A percentile compares a stretch with the other conserved stretches of the same genome.
Conservation (phyloP, 2,113 vertebrate species). For the Amblyornis subalaris region DNA sequence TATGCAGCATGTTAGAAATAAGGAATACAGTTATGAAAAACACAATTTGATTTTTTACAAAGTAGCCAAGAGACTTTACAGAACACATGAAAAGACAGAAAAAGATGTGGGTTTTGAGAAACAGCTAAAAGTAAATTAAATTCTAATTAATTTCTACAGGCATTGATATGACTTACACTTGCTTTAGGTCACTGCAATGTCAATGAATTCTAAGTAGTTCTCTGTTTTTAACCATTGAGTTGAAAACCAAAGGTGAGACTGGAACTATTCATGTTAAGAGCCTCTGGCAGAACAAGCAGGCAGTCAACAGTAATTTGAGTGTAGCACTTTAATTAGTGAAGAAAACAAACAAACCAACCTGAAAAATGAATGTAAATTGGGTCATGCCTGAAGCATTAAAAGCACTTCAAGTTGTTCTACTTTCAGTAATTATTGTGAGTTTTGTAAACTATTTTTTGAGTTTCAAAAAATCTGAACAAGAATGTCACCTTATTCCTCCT, state of each 20-base stretch:
- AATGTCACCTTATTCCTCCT: background rate
- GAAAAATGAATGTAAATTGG: conserved; percentile 35
- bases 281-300: background rate
- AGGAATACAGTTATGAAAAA: background rate
- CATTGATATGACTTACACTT: background rate
- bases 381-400: conserved; percentile 27
- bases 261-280: background rate
- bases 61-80: background rate
- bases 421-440: background rate
- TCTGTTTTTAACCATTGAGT: background rate
- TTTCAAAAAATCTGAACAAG: background rate
- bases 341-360: background rate
- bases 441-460: background rate
- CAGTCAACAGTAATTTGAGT: conserved; percentile 16
- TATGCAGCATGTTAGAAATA: background rate
- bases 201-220: background rate
- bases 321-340: conserved; percentile 41
- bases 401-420: background rate
- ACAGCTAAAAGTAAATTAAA: background rate
- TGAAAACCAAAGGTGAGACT: background rate
- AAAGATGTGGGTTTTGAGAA: background rate
- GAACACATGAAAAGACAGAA: background rate
- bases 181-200: background rate
- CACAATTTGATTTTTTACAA: background rate
- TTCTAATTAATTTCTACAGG: background rate